Evolutionary conservation across 2,888 invertebrate species (phyloP), one percentile per base, ranked within the genome.

Genomic region (Archips xylosteana): DNA sequence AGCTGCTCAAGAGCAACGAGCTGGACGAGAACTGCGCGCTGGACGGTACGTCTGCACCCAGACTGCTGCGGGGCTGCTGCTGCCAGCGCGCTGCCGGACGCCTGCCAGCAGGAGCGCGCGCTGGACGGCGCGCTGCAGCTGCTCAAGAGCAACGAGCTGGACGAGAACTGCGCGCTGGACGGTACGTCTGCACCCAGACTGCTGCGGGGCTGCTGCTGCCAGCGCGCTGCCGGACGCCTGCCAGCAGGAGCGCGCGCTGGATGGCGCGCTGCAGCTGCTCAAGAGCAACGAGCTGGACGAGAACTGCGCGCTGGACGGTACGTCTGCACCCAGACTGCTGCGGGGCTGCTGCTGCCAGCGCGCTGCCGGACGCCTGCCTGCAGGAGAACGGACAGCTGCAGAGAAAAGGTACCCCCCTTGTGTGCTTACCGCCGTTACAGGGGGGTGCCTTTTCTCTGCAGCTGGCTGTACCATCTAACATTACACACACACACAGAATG

Each of bases 1-100:
- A 98, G 0, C 94, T 95, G 96, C 2, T 97, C 2, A 97, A 98
- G 85, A 96, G 96, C 61, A 98, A 98, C 91, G 98, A 96, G 0
- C 99, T 99, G 90, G 99, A 99, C 88, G 99, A 99, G 92, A 99
- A 99, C 90, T 97, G 89, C 97, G 97, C 78, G 96, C 97, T n/a
- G n/a, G 0, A 99, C 45, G 95, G 64, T 67, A 39, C 13, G 57
- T 36, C 36, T n/a, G n/a, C n/a, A n/a, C n/a, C n/a, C n/a, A n/a
- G 97, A 97, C 81, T 95, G 96, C 2, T 99, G 99, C 85, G 0
- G 99, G 98, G 70, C 95, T 96, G 13, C 95, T 99, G 77, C 95
- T 99, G 45, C 97, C 0, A 96, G 96, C 51, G 96, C 98, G 0
- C 96, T 97, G 79, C 97, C 98, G 0, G 99, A 99, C 92, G 98